Evolutionary conservation across 2,113 vertebrate genomes (phyloP).

Genomic region (Pluvialis apricaria): DNA sequence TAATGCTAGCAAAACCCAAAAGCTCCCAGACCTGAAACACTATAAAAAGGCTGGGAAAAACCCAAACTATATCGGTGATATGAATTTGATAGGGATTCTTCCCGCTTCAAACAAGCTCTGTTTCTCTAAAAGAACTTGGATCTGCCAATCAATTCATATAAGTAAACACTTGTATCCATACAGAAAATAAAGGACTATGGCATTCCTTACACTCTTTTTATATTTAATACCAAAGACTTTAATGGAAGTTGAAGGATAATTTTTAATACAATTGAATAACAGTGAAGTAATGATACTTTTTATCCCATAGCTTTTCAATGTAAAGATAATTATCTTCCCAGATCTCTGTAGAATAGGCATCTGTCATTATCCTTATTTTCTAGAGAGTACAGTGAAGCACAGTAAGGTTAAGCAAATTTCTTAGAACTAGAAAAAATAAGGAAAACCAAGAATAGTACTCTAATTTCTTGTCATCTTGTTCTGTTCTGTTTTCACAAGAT

Average conservation of each 20-base stretch:
- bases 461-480: slow-evolving; percentile 42
- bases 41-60: neutral
- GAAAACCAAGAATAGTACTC: slow-evolving; percentile 31
- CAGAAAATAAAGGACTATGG: neutral
- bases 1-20: neutral
- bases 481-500: slow-evolving; percentile 36
- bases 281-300: slow-evolving; percentile 16
- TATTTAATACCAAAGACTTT: neutral
- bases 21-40: neutral
- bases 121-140: neutral
- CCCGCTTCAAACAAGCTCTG: neutral
- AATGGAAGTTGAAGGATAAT: neutral
- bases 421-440: neutral
- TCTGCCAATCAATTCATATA: neutral
- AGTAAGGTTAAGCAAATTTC: slow-evolving; percentile 23
- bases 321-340: slow-evolving; percentile 26
- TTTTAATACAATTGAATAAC: slow-evolving; percentile 35
- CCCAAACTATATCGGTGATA: neutral
- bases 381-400: neutral
- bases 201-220: neutral
- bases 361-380: neutral
- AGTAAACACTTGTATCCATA: neutral
- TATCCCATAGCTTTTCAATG: slow-evolving; percentile 5
- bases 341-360: slow-evolving; percentile 15
- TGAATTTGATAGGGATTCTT: neutral